A percentile compares a stretch with the other conserved stretches of the same genome.
Evolutionary conservation across 2,797 vertebrate genomes (phyloP).

Genomic region (Aldrovandia affinis): DNA sequence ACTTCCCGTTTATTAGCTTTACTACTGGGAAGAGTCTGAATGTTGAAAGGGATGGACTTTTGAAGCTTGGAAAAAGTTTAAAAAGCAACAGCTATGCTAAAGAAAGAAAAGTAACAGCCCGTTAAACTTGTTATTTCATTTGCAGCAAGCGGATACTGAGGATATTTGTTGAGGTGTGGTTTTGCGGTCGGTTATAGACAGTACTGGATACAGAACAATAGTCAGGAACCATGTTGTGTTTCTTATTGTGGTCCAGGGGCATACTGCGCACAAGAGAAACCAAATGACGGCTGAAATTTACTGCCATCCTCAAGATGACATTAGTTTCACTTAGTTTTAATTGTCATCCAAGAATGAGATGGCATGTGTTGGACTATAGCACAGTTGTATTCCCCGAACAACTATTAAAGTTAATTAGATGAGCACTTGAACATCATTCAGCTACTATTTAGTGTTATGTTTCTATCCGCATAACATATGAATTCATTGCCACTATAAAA

Average conservation of each 20-base stretch:
- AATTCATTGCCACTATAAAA: too few relatives aligned
- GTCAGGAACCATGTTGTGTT: background rate
- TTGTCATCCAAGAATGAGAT: conserved; percentile 37
- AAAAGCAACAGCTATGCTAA: background rate
- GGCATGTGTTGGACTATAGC: conserved; percentile 34
- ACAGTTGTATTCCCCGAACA: conserved; percentile 33
- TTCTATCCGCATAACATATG: background rate
- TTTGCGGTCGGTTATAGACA: background rate
- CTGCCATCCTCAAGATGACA: background rate
- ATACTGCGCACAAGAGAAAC: background rate
- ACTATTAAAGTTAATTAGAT: conserved; percentile 39
- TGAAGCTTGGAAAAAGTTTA: background rate
- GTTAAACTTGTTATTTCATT: background rate
- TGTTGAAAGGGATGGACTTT: background rate
- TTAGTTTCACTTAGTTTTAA: conserved; percentile 11
- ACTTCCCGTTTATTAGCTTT: background rate
- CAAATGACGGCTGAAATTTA: background rate
- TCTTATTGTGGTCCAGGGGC: background rate
- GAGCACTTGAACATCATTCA: conserved; percentile 33
- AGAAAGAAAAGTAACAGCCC: background rate
- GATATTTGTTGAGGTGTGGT: conserved; percentile 7
- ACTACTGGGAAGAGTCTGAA: background rate
- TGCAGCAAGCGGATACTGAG: background rate
- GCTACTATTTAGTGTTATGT: conserved; percentile 26
- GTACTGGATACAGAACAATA: background rate